Evolutionary conservation across 1,140 invertebrate genomes (phyloP), one percentile per base, ranked within the genome.

Genomic region (Belonocnema kinseyi): DNA sequence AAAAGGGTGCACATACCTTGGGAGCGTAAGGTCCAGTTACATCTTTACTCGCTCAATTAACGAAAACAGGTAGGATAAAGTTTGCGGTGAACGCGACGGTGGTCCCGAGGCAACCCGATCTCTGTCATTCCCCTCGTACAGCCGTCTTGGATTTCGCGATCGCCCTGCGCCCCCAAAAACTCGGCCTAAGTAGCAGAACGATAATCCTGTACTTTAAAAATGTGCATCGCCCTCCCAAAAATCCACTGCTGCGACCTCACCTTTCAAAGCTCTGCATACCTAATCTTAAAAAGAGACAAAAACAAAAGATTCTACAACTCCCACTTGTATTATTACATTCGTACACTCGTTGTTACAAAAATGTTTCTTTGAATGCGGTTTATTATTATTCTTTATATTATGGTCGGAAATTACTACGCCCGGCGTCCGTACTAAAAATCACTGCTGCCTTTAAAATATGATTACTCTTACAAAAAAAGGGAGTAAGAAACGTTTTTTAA

Each of bases 1-100:
- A 86, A 85, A 87, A 85, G 85, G 79, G 84, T 88, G 88, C 87
- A 90, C 89, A 91, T 91, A 91, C 88, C 88, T 89, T 82, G 83
- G 80, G 84, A 86, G 86, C 86, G 88, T 86, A 86, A 90, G 90
- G 88, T 91, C 90, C 89, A 91, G 89, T 91, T 91, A 91, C 90
- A 90, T 91, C 88, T 91, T 91, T 91, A 90, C 88, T 91, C 90
- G 88, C 89, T 91, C 90, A 91, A 91, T 91, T 91, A 91, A 87
- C 90, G 85, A 91, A 91, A 91, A 91, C 89, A 90, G 88, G 86
- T 88, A 90, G 89, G 89, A 90, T 90, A 89, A 91, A 85, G 87
- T 91, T 87, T 86, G 87, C 84, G 86, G 87, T 80, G 81, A 88
- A 80, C 86, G 80, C 84, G 84, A 86, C 81, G 90, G 90, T 91